phyloP scores from a whole-genome alignment of 2,888 invertebrate species.

The Andrena bucephala region DNA sequence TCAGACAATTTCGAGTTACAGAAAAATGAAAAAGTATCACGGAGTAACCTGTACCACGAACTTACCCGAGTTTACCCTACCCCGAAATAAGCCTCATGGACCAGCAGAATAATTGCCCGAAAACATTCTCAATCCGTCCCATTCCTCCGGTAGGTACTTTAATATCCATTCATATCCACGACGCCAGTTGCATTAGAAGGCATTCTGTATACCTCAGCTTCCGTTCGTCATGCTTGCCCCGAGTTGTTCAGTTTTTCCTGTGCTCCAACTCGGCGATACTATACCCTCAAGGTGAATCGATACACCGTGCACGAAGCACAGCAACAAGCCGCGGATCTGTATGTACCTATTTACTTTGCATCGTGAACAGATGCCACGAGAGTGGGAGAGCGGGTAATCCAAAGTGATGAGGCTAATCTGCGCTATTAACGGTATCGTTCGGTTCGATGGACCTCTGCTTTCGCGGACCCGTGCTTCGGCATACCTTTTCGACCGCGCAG shows the following conservation, averaged over 20 bases:
- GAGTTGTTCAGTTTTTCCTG: background rate
- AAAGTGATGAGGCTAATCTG: constrained; percentile 33
- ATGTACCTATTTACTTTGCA: background rate
- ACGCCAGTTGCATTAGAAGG: constrained; percentile 20
- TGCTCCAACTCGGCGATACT: background rate
- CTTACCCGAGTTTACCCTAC: too few relatives aligned
- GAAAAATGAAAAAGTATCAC: too few relatives aligned
- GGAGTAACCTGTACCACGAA: too few relatives aligned
- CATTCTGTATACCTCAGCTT: background rate
- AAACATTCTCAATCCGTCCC: too few relatives aligned
- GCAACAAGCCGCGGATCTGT: constrained; percentile 7
- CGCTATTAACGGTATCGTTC: constrained; percentile 20
- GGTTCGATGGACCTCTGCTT: background rate
- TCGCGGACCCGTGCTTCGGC: background rate
- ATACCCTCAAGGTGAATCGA: constrained; percentile 9
- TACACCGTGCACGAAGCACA: background rate
- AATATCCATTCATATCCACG: constrained; percentile 44
- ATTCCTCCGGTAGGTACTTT: constrained; percentile 8
- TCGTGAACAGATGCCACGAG: constrained; percentile 1
- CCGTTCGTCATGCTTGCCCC: background rate
- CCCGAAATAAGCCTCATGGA: too few relatives aligned
- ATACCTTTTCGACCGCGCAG: background rate
- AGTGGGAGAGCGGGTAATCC: constrained; percentile 1
- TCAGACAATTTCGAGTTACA: too few relatives aligned
- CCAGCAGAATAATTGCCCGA: too few relatives aligned